Evolutionary conservation across 2,888 invertebrate genomes (phyloP).

Genomic region (Tanytarsus gracilentus): DNA sequence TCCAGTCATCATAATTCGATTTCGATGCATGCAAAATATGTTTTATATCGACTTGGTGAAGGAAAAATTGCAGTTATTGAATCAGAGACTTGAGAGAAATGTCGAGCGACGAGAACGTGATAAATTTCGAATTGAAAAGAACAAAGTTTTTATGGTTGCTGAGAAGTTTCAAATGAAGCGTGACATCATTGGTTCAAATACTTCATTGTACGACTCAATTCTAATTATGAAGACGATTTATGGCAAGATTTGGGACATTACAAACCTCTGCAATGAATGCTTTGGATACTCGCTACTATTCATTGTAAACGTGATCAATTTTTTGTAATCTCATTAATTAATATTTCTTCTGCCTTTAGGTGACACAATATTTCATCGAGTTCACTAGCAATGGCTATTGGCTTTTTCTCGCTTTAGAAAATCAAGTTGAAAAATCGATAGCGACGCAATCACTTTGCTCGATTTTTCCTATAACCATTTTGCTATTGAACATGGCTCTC

Average conservation of each 20-base stretch:
- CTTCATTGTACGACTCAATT: conserved; percentile 32
- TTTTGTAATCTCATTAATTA: background rate
- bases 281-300: conserved; percentile 40
- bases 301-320: conserved; percentile 31
- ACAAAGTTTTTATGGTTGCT: conserved; percentile 14
- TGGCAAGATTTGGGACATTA: conserved; percentile 36
- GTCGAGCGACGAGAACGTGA: too few species aligned
- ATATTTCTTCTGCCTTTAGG: background rate
- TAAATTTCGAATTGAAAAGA: conserved; percentile 12
- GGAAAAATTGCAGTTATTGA: conserved; percentile 31
- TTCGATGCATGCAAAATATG: conserved; percentile 35
- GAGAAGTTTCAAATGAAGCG: conserved; percentile 21
- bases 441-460: conserved; percentile 31
- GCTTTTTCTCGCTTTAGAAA: conserved; percentile 33
- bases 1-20: conserved; percentile 22
- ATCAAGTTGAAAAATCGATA: conserved; percentile 9
- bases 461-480: conserved; percentile 33
- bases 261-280: conserved; percentile 35
- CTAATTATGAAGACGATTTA: conserved; percentile 36
- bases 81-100: conserved; percentile 30
- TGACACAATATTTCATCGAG: conserved; percentile 36
- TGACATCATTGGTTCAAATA: background rate
- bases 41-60: conserved; percentile 31
- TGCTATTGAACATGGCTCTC: conserved; percentile 32
- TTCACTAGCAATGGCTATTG: conserved; percentile 39